Evolutionary conservation across 2,113 vertebrate genomes (phyloP).

Genomic region (Shinisaurus crocodilurus): DNA sequence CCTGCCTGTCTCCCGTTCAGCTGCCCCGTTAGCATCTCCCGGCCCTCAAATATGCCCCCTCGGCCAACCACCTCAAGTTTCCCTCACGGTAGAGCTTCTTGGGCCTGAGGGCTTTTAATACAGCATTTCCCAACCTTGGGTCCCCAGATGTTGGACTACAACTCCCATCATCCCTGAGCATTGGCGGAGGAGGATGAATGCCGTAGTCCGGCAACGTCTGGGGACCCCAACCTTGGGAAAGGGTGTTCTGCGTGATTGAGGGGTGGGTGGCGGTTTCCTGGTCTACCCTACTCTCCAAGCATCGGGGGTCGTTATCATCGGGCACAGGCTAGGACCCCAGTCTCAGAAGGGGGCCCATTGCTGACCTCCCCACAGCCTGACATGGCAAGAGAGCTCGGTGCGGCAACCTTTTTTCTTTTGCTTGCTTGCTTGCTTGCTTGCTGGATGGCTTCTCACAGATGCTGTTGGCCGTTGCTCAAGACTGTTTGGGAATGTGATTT

Average conservation of each 20-base stretch:
- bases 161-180: no score
- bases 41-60: neutral
- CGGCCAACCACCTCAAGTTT: neutral
- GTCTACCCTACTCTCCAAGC: neutral
- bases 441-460: neutral
- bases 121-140: no score
- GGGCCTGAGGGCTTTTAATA: no score
- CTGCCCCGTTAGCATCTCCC: neutral
- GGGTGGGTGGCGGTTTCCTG: neutral
- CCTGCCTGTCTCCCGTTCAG: neutral
- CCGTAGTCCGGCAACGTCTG: no score
- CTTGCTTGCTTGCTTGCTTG: neutral
- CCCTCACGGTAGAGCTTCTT: no score
- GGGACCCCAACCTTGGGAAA: no score
- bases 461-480: neutral
- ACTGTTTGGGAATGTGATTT: neutral
- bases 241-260: no score
- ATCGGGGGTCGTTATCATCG: fast-evolving
- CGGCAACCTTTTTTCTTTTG: neutral
- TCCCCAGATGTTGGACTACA: no score
- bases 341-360: neutral
- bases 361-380: neutral
- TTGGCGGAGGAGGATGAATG: no score
- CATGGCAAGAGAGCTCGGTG: neutral
- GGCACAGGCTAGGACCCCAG: neutral